Evolutionary conservation across 1,140 invertebrate genomes (phyloP).

Genomic region (Anastrepha obliqua): DNA sequence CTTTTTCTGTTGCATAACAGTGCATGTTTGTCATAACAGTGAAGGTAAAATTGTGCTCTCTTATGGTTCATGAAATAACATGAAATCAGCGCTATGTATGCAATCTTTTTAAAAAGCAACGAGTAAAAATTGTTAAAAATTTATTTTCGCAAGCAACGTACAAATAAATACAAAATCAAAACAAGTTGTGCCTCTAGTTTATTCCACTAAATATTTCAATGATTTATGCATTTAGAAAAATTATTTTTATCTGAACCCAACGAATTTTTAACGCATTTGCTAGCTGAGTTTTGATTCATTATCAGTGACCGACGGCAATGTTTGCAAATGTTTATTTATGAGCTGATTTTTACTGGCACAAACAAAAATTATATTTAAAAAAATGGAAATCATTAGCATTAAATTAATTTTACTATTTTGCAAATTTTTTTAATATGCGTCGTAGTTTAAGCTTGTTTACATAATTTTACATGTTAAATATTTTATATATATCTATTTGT

Average conservation of each 20-base stretch:
- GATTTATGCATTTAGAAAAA: neutral
- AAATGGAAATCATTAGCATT: neutral
- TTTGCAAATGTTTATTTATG: neutral
- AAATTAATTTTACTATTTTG: neutral
- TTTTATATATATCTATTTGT: slow-evolving; percentile 7
- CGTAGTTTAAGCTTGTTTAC: neutral
- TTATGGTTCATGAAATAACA: too few relatives aligned
- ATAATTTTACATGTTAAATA: neutral
- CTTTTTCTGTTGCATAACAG: too few relatives aligned
- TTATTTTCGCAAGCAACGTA: slow-evolving; percentile 13
- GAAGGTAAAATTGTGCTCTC: too few relatives aligned
- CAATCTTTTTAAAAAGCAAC: too few relatives aligned
- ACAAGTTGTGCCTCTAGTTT: slow-evolving; percentile 10
- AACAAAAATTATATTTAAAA: neutral
- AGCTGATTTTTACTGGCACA: neutral
- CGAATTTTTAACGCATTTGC: neutral
- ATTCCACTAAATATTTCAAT: neutral
- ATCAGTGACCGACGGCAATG: too few relatives aligned
- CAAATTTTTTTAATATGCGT: neutral
- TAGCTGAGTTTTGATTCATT: neutral
- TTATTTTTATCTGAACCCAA: neutral
- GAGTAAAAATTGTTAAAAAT: neutral
- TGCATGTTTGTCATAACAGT: too few relatives aligned
- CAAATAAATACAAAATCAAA: slow-evolving; percentile 17
- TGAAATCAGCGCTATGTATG: too few relatives aligned